Evolutionary conservation across 2,797 vertebrate genomes (phyloP).

Genomic region (Characodon lateralis): DNA sequence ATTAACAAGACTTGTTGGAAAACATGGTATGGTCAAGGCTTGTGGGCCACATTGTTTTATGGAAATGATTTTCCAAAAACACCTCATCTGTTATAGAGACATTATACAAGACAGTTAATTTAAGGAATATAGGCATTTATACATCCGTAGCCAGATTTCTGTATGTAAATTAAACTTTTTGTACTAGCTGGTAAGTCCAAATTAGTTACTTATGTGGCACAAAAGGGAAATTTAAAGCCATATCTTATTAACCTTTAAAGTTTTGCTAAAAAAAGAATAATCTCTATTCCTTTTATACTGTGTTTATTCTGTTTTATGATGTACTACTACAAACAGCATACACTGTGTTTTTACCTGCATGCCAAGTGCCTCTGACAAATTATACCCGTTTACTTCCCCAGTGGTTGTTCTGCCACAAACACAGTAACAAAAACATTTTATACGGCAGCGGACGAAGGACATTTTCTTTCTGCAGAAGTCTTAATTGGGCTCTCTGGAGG

Average conservation of each 20-base stretch:
- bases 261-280: neutral
- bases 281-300: slow-evolving; percentile 23
- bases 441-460: slow-evolving; percentile 23
- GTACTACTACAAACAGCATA: slow-evolving; percentile 12
- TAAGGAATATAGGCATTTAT: neutral
- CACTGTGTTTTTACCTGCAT: slow-evolving; percentile 40
- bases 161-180: neutral
- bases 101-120: neutral
- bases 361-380: slow-evolving; percentile 56
- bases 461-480: slow-evolving; percentile 27
- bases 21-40: neutral
- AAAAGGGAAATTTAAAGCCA: neutral
- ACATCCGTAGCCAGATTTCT: neutral
- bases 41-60: neutral
- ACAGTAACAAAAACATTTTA: slow-evolving; percentile 37
- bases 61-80: too few relatives aligned
- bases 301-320: slow-evolving; percentile 35
- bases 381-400: slow-evolving; percentile 39
- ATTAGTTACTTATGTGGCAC: neutral
- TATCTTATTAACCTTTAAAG: neutral
- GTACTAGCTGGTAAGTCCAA: neutral
- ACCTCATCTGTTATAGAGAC: neutral
- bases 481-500: slow-evolving; percentile 32
- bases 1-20: neutral
- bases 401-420: slow-evolving; percentile 43